A percentile compares a stretch with the other conserved stretches of the same genome.
These are phyloP conservation scores for Phenacoccus solenopsis DNA, from an alignment of 1,140 invertebrate genomes.

Conservation along the genomic window DNA sequence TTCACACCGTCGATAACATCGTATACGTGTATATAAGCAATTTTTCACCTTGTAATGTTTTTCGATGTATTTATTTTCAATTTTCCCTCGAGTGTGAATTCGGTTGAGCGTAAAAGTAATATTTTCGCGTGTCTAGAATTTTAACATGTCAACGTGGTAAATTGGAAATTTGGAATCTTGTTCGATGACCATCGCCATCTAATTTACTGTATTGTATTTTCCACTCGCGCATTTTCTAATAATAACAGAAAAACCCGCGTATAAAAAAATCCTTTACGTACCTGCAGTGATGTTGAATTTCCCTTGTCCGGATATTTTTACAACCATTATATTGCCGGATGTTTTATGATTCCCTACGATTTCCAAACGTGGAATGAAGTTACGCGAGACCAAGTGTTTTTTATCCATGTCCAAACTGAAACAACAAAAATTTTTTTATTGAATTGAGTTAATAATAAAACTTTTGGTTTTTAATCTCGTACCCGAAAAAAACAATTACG, in stretches of 20 bases:
- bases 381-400: not conserved
- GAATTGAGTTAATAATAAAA: too few relatives aligned
- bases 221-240: too few relatives aligned
- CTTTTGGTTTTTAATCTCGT: not conserved
- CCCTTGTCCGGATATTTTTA: slow-evolving; percentile 8
- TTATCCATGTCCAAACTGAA: not conserved
- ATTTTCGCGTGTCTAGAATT: too few relatives aligned
- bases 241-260: too few relatives aligned
- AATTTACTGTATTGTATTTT: too few relatives aligned
- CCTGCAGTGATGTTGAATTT: slow-evolving; percentile 15
- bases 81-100: too few relatives aligned
- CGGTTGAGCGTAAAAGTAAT: too few relatives aligned
- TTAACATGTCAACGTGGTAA: too few relatives aligned
- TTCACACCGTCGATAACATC: not conserved
- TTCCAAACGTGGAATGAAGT: not conserved
- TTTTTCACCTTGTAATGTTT: not conserved
- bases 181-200: too few relatives aligned
- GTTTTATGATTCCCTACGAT: slow-evolving; percentile 8
- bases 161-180: too few relatives aligned
- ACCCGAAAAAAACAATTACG: too few relatives aligned
- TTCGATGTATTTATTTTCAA: not conserved
- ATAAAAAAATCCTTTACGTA: not conserved
- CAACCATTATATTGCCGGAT: slow-evolving; percentile 5
- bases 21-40: not conserved
- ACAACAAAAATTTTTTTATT: not conserved